Evolutionary conservation across 2,113 vertebrate genomes (phyloP).

Genomic region (Nerophis lumbriciformis): DNA sequence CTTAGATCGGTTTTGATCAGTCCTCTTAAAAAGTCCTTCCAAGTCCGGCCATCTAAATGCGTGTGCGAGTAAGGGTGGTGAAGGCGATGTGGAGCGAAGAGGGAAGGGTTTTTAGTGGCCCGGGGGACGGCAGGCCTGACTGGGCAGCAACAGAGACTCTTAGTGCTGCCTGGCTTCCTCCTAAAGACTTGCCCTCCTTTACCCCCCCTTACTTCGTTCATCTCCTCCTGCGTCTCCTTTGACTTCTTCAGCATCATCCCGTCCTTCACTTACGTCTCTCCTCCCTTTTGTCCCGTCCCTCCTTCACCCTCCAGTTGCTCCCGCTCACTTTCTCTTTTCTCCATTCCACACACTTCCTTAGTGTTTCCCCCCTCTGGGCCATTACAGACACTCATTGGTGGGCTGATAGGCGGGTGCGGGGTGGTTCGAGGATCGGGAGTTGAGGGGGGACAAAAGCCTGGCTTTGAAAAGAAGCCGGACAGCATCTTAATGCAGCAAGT

Average conservation of each 20-base stretch:
- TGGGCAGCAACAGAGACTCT: constrained; percentile 89
- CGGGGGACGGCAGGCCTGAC: constrained; percentile 88
- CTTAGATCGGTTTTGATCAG: constrained; percentile 25
- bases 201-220: constrained; percentile 57
- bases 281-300: constrained; percentile 41
- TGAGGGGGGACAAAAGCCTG: constrained; percentile 68
- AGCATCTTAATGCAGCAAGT: constrained; percentile 64
- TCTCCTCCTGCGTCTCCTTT: constrained; percentile 48
- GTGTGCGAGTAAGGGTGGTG: constrained; percentile 9
- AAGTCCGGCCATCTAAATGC: constrained; percentile 30
- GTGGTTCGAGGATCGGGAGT: constrained; percentile 59
- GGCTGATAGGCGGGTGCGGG: constrained; percentile 64
- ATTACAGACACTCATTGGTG: constrained; percentile 92
- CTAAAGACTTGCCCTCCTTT: constrained; percentile 85
- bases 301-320: constrained; percentile 22
- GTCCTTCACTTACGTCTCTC: constrained; percentile 39
- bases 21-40: constrained; percentile 23
- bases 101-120: constrained; percentile 82
- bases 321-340: constrained; percentile 26
- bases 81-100: neutral
- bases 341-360: constrained; percentile 45
- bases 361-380: constrained; percentile 73
- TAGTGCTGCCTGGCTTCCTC: constrained; percentile 93
- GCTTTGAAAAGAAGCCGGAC: constrained; percentile 76
- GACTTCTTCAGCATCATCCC: constrained; percentile 30